Evolutionary conservation across 1,140 invertebrate genomes (phyloP).

Genomic region (Sycophila sp.): DNA sequence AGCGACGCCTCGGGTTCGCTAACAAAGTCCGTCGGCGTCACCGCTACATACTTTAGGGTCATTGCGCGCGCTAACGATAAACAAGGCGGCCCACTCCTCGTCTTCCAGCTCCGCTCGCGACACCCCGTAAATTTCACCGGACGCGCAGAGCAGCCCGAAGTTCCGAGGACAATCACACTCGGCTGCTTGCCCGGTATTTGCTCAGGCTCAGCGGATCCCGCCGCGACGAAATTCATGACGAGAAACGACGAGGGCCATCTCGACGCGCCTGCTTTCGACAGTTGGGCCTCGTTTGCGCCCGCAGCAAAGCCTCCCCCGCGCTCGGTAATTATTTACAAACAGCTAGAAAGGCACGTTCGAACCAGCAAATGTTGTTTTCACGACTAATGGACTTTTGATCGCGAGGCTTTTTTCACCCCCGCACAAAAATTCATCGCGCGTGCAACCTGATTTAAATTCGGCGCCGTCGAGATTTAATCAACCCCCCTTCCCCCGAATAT

Average conservation of each 20-base stretch:
- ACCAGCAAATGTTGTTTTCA: not conserved
- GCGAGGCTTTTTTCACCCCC: too few species aligned
- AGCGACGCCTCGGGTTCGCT: not conserved
- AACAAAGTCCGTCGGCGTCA: not conserved
- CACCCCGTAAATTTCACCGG: not conserved
- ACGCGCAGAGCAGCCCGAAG: not conserved
- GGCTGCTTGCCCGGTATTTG: not conserved
- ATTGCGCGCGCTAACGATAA: not conserved
- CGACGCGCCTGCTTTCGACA: too few species aligned
- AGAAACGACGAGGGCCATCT: too few species aligned
- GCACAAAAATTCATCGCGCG: not conserved
- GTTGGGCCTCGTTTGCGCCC: too few species aligned
- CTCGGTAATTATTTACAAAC: not conserved
- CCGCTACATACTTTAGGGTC: not conserved
- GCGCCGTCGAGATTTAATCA: not conserved
- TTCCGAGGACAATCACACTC: not conserved
- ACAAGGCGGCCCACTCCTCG: not conserved
- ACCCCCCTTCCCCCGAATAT: not conserved
- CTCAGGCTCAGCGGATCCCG: not conserved
- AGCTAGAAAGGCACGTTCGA: not conserved
- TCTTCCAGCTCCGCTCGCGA: not conserved
- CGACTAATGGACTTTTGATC: slow-evolving; percentile 3
- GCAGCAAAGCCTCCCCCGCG: too few species aligned
- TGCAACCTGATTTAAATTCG: too few species aligned
- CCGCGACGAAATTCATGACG: not conserved